Evolutionary conservation across 2,888 invertebrate species (phyloP).

Genomic region (Strigamia transsilvanica): DNA sequence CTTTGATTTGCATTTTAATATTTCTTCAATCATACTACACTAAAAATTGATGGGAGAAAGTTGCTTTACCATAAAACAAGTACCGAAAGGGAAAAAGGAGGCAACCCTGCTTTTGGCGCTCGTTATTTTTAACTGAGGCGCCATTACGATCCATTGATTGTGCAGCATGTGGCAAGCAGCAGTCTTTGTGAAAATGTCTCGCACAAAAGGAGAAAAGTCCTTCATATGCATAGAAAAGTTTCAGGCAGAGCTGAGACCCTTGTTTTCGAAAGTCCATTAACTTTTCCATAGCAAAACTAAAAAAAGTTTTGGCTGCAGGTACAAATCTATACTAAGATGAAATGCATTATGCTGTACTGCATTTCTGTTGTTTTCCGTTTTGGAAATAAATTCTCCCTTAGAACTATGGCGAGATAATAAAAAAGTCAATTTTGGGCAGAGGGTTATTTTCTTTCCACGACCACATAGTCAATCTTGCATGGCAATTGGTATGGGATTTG

Average conservation of each 20-base stretch:
- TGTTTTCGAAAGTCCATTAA: not conserved
- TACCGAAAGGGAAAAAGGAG: not conserved
- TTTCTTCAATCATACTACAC: not conserved
- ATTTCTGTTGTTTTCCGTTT: not conserved
- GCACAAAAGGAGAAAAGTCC: slow-evolving; percentile 7
- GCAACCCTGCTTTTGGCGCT: slow-evolving; percentile 4
- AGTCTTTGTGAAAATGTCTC: slow-evolving; percentile 20
- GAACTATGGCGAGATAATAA: not conserved
- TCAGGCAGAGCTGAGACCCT: slow-evolving; percentile 14
- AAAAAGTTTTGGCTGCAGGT: not conserved
- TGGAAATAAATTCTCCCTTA: not conserved
- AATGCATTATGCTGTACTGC: not conserved
- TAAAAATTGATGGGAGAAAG: slow-evolving; percentile 15
- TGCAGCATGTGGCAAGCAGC: slow-evolving; percentile 20
- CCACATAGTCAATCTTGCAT: slow-evolving; percentile 20
- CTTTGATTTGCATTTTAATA: not conserved
- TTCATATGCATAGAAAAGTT: not conserved
- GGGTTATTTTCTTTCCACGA: slow-evolving; percentile 4
- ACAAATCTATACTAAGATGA: not conserved
- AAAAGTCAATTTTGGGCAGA: slow-evolving; percentile 4
- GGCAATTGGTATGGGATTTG: slow-evolving; percentile 15
- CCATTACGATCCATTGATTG: slow-evolving; percentile 20
- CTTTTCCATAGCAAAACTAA: not conserved
- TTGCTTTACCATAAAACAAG: slow-evolving; percentile 3
- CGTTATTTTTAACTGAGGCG: slow-evolving; percentile 20